Base-by-base conservation (phyloP, 2,113 vertebrate species). In the Trichechus manatus region DNA sequence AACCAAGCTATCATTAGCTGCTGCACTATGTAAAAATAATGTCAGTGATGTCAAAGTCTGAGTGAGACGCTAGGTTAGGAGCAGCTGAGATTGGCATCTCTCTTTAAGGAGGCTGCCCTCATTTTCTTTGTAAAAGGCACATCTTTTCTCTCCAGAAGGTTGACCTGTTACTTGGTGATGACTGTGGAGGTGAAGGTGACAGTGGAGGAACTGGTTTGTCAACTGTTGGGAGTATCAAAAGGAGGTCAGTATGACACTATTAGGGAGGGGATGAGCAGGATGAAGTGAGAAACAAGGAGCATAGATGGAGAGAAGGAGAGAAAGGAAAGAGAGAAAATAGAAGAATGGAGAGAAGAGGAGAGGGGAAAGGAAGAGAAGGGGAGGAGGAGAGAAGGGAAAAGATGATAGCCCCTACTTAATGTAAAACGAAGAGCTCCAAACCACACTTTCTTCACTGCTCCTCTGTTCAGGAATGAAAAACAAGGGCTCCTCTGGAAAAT, bases 131-230 rank as follows among this genome's bases (percentile, higher is more conserved):
- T 33, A 72, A 82, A 53, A 89, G 53, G 74, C 22, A 42, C 29
- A 78, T 29, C 83, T 72, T n/a, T 33, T 91, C 92, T 94, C 56
- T 95, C 89, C 79, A 39, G 31, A 75, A 72, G 50, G 74, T 1
- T 53, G 20, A 59, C 75, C 79, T 63, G 59, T 88, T 53, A 3
- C 80, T 92, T n/a, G 86, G 50, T 72, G 85, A 82, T 63, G 93
- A 74, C 88, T 33, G 23, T 4, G 75, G 42, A 61, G 42, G 33
- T 78, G 56, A 78, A 74, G 88, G 56, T 31, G 23, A 33, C 15
- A n/a, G 31, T 50, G 29, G 79, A 77, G 23, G 44, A 96, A 97
- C 97, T 81, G 89, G 97, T 96, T 84, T 92, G 79, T 92, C 87
- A 11, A 50, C 79, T 94, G 75, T 68, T 53, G 5, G 50, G 79